These are phyloP conservation scores for Cotesia typhae DNA, from an alignment of 1,140 invertebrate species.

Conservation along the genomic window DNA sequence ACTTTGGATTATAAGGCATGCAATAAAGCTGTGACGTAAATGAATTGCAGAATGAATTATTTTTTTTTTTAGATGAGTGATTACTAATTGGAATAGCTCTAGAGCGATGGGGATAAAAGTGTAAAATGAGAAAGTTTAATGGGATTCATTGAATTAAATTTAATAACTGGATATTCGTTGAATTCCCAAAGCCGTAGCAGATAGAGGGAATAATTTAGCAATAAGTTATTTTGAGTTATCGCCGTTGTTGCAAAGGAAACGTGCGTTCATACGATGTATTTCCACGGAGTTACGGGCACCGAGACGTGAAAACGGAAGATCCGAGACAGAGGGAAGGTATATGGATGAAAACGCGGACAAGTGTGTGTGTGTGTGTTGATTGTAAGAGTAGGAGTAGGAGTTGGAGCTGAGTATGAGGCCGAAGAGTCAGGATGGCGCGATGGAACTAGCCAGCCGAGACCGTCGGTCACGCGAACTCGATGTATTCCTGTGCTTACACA, in stretches of 20 bases:
- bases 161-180: conserved; percentile 8
- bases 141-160: conserved; percentile 15
- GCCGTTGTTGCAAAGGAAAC: conserved; percentile 26
- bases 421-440: conserved; percentile 49
- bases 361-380: neutral
- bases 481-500: conserved; percentile 40
- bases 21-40: too few species aligned
- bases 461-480: conserved; percentile 52
- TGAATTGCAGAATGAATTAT: too few species aligned
- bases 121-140: conserved; percentile 11
- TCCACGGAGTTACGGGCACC: conserved; percentile 27
- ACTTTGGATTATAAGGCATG: too few species aligned
- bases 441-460: conserved; percentile 52
- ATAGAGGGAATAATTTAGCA: conserved; percentile 12
- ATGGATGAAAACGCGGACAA: conserved; percentile 38
- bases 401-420: conserved; percentile 20
- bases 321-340: conserved; percentile 11
- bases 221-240: conserved; percentile 36
- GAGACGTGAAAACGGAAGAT: conserved; percentile 35
- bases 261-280: conserved; percentile 11
- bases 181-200: conserved; percentile 7
- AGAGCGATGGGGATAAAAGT: too few species aligned
- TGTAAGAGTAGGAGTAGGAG: too few species aligned
- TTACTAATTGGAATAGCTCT: too few species aligned
- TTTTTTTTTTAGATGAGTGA: too few species aligned